Base-by-base conservation (phyloP, 2,797 vertebrate genomes). In the Triplophysa yarkandensis region DNA sequence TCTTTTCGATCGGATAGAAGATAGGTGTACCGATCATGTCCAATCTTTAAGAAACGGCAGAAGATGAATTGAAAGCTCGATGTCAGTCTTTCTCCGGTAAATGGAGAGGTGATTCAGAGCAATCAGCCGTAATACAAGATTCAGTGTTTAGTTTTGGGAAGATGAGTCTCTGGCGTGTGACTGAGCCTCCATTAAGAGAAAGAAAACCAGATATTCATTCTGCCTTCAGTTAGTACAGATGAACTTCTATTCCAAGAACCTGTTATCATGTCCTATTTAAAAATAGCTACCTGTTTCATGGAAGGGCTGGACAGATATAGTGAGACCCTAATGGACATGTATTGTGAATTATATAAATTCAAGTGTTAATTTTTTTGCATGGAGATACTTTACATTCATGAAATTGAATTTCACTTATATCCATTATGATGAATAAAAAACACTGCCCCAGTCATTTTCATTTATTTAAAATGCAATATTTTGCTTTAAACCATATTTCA, bases 51-150 rank as follows among this genome's bases (percentile, higher is more conserved):
- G 36, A 8, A 73, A n/a, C n/a, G n/a, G 52, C 46, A 52, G 34
- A 19, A 73, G 25, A 32, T 32, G 34, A 43, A 34, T 63, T 64
- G 43, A 73, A 73, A 30, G 61, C 71, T 73, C n/a, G n/a, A 30
- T 64, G 44, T 23, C 41, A 36, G 28, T 73, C 13, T 30, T 9
- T 54, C 14, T 30, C 39, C 48, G 10, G 27, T 64, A 64, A 55
- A 65, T 43, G 25, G 48, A 64, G 23, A 72, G 48, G 55, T 2
- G 14, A 25, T 52, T 54, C 48, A 64, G n/a, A 43, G 61, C 60
- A 73, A 64, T 73, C 61, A 73, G 48, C 34, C 43, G 34, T 55
- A 55, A 72, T 73, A 36, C 36, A 8, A 55, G 25, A 43, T 64
- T 55, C 50, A 73, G 34, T 19, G 30, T 54, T 39, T 71, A 0